These are phyloP conservation scores for Eupithecia dodoneata DNA, from an alignment of 2,888 invertebrate genomes.

Conservation along the genomic window DNA sequence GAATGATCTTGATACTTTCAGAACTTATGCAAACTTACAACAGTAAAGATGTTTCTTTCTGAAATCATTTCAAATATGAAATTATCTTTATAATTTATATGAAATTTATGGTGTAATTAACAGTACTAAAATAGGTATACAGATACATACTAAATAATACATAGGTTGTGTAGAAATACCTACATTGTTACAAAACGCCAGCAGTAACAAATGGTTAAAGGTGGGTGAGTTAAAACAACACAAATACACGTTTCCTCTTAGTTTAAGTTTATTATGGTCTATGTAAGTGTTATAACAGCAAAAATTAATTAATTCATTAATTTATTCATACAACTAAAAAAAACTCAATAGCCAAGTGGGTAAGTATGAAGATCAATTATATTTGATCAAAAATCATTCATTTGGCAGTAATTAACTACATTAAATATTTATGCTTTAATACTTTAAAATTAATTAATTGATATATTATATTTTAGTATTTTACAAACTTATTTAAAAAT, in stretches of 20 bases:
- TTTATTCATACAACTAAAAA: no score
- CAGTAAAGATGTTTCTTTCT: neutral
- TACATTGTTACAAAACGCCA: neutral
- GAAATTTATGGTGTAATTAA: neutral
- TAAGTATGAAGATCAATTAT: neutral
- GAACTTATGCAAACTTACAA: neutral
- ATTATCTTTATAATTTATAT: neutral
- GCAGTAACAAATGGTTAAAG: neutral
- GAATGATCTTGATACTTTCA: slow-evolving; percentile 61
- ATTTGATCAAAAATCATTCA: neutral
- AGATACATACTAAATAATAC: neutral
- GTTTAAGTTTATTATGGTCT: no score
- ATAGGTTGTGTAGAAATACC: neutral
- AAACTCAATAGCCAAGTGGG: neutral
- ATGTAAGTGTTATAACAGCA: no score
- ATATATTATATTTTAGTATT: neutral
- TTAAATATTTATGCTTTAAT: neutral
- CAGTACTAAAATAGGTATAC: no score
- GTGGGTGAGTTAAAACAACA: neutral
- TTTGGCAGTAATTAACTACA: neutral
- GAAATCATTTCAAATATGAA: neutral
- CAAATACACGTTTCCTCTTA: no score
- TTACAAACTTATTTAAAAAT: neutral
- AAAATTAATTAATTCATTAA: no score
- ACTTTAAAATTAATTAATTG: no score